phyloP scores from a whole-genome alignment of 2,113 vertebrate species.

The Pseudois nayaur region DNA sequence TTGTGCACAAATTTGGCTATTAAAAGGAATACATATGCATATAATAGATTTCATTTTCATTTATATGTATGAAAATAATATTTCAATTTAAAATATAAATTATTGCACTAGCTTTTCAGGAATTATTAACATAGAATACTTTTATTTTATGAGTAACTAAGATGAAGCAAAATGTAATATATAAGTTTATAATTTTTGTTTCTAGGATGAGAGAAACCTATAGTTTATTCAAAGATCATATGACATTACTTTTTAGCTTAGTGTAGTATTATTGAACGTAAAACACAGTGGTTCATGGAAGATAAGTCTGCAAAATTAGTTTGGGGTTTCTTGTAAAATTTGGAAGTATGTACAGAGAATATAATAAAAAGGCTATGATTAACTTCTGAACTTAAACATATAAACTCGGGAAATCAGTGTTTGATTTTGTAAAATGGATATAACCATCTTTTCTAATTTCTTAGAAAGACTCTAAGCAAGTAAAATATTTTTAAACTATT shows the following conservation, averaged over 20 bases:
- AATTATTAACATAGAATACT: neutral
- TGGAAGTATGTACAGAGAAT: slow-evolving; percentile 34
- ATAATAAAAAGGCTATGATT: neutral
- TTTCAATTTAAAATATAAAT: neutral
- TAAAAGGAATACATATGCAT: neutral
- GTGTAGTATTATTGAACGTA: neutral
- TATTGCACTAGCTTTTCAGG: neutral
- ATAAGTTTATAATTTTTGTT: slow-evolving; percentile 21
- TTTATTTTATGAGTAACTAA: neutral
- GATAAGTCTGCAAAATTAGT: slow-evolving; percentile 35
- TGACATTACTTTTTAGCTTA: slow-evolving; percentile 28
- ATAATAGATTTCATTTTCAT: neutral
- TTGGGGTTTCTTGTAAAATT: slow-evolving; percentile 39
- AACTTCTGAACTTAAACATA: slow-evolving; percentile 24
- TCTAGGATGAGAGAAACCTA: slow-evolving; percentile 1
- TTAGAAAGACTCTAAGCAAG: neutral
- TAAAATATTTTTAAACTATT: slow-evolving; percentile 27
- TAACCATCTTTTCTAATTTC: slow-evolving; percentile 9
- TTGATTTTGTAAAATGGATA: slow-evolving; percentile 35
- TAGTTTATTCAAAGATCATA: slow-evolving; percentile 50
- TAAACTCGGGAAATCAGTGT: slow-evolving; percentile 34
- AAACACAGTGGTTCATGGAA: slow-evolving; percentile 11
- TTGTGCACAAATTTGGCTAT: neutral
- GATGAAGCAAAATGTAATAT: neutral
- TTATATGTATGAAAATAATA: neutral